Evolutionary conservation across 2,113 vertebrate species (phyloP).

Genomic region (Petrocephalus microphthalmus): DNA sequence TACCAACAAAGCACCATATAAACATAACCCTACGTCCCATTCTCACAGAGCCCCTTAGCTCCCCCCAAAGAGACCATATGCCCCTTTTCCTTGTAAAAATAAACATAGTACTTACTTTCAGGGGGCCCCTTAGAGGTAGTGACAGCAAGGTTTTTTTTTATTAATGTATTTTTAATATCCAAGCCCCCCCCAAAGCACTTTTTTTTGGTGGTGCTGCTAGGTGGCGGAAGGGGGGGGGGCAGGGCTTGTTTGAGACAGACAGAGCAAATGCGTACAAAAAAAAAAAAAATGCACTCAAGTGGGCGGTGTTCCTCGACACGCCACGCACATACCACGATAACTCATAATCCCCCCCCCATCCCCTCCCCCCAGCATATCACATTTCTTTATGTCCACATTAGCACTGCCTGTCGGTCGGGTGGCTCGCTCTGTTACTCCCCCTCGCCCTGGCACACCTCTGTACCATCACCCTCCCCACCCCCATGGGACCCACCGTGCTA

Average conservation of each 20-base stretch:
- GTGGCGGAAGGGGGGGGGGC: not conserved
- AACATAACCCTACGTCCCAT: constrained; percentile 24
- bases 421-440: not conserved
- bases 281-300: not conserved
- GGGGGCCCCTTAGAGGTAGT: constrained; percentile 21
- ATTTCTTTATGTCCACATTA: constrained; percentile 26
- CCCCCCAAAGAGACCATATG: constrained; percentile 15
- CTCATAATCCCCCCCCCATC: constrained; percentile 18
- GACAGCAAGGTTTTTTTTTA: constrained; percentile 23
- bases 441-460: not conserved
- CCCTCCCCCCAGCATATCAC: constrained; percentile 29
- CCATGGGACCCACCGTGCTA: not conserved
- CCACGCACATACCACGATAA: constrained; percentile 20
- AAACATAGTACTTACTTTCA: constrained; percentile 25
- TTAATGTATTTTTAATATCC: constrained; percentile 27
- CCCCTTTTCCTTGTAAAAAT: constrained; percentile 12
- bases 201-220: constrained; percentile 16
- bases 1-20: constrained; percentile 33
- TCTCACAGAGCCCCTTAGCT: not conserved
- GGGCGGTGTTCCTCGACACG: constrained; percentile 6
- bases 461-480: not conserved
- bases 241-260: not conserved
- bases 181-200: constrained; percentile 6
- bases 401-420: constrained; percentile 28
- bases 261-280: not conserved